phyloP scores from a whole-genome alignment of 2,888 invertebrate species.

The Aelia acuminata region DNA sequence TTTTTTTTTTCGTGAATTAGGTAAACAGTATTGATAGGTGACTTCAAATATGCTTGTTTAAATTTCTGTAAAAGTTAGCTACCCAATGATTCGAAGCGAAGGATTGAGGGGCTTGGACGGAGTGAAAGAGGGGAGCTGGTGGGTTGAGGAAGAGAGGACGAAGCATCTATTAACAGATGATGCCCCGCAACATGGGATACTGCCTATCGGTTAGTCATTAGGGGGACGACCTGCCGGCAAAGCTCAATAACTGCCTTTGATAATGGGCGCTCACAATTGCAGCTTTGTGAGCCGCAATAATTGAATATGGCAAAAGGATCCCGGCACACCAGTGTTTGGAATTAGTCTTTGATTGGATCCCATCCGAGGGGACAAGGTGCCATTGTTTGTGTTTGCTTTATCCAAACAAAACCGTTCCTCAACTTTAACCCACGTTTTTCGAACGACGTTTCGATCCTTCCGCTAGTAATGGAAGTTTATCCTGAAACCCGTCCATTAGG shows the following conservation, averaged over 20 bases:
- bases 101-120: too few species aligned
- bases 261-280: slow-evolving; percentile 20
- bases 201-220: slow-evolving; percentile 20
- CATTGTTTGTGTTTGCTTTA: slow-evolving; percentile 20
- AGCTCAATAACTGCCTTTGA: slow-evolving; percentile 28
- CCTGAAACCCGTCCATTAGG: background rate
- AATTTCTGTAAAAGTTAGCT: too few species aligned
- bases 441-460: background rate
- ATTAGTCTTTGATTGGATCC: slow-evolving; percentile 33
- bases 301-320: slow-evolving; percentile 36
- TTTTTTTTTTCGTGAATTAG: too few species aligned
- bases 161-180: background rate
- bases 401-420: background rate
- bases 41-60: too few species aligned
- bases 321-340: background rate
- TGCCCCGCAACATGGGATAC: background rate
- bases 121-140: too few species aligned
- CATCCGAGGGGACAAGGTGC: background rate
- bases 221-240: background rate
- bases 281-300: slow-evolving; percentile 33
- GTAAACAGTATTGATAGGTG: too few species aligned
- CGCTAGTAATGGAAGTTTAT: background rate
- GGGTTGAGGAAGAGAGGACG: background rate
- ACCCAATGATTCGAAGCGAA: too few species aligned
- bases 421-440: background rate